phyloP scores from a whole-genome alignment of 2,113 vertebrate genomes.

The Mastomys coucha region DNA sequence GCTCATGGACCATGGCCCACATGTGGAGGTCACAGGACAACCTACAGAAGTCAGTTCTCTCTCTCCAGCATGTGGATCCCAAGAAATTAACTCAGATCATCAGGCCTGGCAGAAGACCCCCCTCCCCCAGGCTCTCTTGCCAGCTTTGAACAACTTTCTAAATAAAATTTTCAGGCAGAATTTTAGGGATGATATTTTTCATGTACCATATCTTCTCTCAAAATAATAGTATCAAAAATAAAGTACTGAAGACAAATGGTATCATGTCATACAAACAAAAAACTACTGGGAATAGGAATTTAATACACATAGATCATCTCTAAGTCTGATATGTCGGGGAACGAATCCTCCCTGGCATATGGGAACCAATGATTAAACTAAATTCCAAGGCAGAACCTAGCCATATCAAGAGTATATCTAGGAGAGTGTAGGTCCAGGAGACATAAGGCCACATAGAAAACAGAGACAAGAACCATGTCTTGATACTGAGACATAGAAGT shows the following conservation, averaged over 20 bases:
- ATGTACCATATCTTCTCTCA: neutral
- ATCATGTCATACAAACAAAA: neutral
- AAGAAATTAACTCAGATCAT: neutral
- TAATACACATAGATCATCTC: neutral
- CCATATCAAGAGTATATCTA: neutral
- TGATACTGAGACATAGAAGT: neutral
- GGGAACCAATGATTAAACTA: neutral
- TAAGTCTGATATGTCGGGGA: neutral
- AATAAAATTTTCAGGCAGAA: neutral
- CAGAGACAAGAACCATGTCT: neutral
- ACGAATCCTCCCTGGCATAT: neutral
- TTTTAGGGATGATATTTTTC: neutral
- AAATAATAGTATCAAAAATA: neutral
- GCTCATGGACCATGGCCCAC: too few relatives aligned
- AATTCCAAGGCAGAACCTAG: neutral
- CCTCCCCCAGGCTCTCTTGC: too few relatives aligned
- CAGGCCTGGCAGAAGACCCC: neutral
- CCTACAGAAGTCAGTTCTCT: neutral
- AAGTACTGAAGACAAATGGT: neutral
- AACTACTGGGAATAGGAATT: conserved; percentile 1
- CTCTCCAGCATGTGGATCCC: neutral
- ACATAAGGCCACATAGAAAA: neutral
- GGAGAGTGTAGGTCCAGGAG: neutral
- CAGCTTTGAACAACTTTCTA: neutral
- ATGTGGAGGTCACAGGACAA: neutral